Evolutionary conservation across 2,797 vertebrate species (phyloP).

Genomic region (Hypotaenidia okinawae): DNA sequence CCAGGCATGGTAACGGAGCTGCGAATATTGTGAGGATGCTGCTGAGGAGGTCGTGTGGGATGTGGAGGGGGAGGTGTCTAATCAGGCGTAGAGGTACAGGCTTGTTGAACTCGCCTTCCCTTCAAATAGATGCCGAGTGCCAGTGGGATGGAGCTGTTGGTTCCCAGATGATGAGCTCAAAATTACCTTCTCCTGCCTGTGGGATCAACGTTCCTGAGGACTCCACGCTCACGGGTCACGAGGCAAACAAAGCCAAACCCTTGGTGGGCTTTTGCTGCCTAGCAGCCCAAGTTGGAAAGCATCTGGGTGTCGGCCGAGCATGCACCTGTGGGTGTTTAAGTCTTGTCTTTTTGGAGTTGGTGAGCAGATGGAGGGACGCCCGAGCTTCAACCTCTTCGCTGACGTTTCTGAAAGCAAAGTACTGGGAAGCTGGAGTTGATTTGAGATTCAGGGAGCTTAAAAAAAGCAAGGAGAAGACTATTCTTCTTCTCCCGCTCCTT

Average conservation of each 20-base stretch:
- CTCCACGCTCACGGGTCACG: background rate
- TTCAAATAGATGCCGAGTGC: background rate
- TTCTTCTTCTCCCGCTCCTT: background rate
- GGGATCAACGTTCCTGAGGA: background rate
- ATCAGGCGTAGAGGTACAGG: background rate
- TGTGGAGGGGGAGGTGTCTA: background rate
- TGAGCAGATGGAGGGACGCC: background rate
- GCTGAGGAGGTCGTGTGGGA: background rate
- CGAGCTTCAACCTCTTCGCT: background rate
- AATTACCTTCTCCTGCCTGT: background rate
- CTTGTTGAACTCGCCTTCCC: background rate
- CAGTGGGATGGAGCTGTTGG: background rate
- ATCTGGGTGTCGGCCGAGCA: background rate
- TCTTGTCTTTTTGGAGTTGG: background rate
- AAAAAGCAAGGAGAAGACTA: background rate
- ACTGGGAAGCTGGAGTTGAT: background rate
- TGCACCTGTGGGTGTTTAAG: background rate
- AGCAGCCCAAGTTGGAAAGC: background rate
- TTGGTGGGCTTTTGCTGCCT: background rate
- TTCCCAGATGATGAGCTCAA: background rate
- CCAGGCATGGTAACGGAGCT: fast-evolving
- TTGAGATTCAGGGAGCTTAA: background rate
- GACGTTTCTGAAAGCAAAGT: background rate
- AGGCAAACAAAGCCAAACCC: background rate
- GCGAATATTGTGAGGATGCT: fast-evolving